A percentile compares a stretch with the other conserved stretches of the same genome.
These are phyloP conservation scores for Mus minutoides DNA, from an alignment of 2,797 vertebrate species.

Conservation along the genomic window DNA sequence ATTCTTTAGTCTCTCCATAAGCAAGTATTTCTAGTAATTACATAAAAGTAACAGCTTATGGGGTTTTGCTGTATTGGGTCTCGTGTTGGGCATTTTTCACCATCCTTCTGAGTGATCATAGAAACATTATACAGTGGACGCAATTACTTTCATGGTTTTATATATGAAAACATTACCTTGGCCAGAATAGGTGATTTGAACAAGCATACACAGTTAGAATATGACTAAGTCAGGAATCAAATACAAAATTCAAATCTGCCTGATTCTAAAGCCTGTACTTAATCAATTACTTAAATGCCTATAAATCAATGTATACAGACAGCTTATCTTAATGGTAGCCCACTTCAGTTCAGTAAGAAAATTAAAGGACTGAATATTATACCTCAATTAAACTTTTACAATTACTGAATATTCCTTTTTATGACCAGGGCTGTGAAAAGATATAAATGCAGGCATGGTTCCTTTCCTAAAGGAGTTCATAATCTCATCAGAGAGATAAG, in stretches of 20 bases:
- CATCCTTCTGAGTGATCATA: neutral
- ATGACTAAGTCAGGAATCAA: neutral
- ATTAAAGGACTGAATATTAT: neutral
- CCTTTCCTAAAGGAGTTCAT: constrained; percentile 20
- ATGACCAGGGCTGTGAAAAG: neutral
- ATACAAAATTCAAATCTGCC: neutral
- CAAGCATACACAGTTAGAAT: neutral
- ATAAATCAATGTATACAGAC: neutral
- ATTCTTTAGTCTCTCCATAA: neutral
- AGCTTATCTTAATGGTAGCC: neutral
- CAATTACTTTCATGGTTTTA: neutral
- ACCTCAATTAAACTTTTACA: neutral
- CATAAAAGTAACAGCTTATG: neutral
- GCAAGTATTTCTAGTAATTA: neutral
- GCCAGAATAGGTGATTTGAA: neutral
- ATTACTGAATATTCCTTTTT: neutral
- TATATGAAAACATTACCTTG: neutral
- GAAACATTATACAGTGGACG: neutral
- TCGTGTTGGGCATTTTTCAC: neutral
- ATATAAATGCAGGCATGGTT: constrained; percentile 1
- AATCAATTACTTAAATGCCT: neutral
- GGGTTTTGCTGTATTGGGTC: neutral
- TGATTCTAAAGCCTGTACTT: neutral
- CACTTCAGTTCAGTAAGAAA: neutral
- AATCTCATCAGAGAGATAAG: constrained; percentile 42